Evolutionary conservation across 35 echinoderm and acorn worm species (phyloP).

Genomic region (Eucidaris tribuloides): DNA sequence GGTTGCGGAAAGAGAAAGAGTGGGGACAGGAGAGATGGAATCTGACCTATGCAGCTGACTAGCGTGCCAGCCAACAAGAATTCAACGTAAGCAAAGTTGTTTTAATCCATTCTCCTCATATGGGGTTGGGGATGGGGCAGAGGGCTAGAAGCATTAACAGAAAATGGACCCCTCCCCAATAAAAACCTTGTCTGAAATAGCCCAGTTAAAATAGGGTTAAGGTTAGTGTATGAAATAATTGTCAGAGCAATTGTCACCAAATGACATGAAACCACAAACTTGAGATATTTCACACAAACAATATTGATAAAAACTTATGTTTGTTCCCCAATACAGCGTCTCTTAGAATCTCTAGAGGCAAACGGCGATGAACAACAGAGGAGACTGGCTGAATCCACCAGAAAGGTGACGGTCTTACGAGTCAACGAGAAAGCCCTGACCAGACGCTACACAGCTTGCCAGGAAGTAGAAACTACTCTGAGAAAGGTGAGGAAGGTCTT

Average conservation of each 20-base stretch:
- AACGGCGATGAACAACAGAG: slow-evolving; percentile 90
- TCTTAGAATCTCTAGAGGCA: slow-evolving; percentile 75
- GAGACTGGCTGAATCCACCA: slow-evolving; percentile 59
- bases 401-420: slow-evolving; percentile 93
- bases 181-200: no score
- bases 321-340: slow-evolving; percentile 47
- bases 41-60: slow-evolving; percentile 40
- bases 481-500: slow-evolving; percentile 77
- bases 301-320: not conserved
- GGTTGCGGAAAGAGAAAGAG: slow-evolving; percentile 42
- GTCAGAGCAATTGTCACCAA: no score
- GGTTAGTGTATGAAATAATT: no score
- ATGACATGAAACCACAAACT: no score
- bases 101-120: no score
- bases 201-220: no score
- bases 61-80: slow-evolving; percentile 70
- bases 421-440: slow-evolving; percentile 95
- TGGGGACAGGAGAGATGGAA: slow-evolving; percentile 76
- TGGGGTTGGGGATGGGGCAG: no score
- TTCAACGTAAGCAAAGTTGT: slow-evolving; percentile 89
- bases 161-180: no score
- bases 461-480: slow-evolving; percentile 73
- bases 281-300: no score
- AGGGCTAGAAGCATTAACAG: no score
- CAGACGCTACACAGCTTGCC: slow-evolving; percentile 80